A percentile compares a stretch with the other conserved stretches of the same genome.
These are phyloP conservation scores for Montipora efflorescens DNA, from an alignment of 64 coral and sea anemone genomes.

Conservation along the genomic window DNA sequence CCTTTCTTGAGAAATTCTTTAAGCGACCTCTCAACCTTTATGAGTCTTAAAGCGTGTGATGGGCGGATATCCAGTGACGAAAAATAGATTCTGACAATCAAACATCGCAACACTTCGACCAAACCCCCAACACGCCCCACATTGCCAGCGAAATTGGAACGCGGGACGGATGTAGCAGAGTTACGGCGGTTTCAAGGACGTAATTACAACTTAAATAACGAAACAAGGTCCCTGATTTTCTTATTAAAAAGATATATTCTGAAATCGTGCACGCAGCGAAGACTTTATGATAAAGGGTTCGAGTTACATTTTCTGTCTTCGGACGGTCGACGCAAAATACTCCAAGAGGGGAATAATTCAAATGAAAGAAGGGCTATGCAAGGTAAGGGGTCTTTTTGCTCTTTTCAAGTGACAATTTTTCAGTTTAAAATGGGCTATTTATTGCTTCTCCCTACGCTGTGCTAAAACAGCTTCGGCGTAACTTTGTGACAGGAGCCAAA, in stretches of 20 bases:
- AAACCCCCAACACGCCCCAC: not conserved
- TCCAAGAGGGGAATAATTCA: not conserved
- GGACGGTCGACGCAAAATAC: not conserved
- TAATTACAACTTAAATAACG: not conserved
- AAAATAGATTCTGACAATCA: not conserved
- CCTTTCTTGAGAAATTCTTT: not conserved
- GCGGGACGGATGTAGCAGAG: not conserved
- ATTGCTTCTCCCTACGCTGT: not conserved
- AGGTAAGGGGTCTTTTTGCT: not conserved
- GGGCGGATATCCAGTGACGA: not conserved
- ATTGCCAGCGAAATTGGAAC: not conserved
- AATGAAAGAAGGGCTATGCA: not conserved
- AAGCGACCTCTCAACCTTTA: not conserved
- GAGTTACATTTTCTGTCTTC: not conserved
- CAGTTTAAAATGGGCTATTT: not conserved
- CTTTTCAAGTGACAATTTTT: not conserved
- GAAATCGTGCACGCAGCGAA: not conserved
- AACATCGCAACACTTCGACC: not conserved
- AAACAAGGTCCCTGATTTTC: not conserved
- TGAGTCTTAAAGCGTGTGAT: not conserved
- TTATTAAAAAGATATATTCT: not conserved
- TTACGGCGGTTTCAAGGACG: not conserved
- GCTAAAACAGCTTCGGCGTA: not conserved
- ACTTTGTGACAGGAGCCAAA: no score
- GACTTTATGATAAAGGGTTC: not conserved